Conservation (phyloP, 2,113 vertebrate species). For the Cardinalis cardinalis region DNA sequence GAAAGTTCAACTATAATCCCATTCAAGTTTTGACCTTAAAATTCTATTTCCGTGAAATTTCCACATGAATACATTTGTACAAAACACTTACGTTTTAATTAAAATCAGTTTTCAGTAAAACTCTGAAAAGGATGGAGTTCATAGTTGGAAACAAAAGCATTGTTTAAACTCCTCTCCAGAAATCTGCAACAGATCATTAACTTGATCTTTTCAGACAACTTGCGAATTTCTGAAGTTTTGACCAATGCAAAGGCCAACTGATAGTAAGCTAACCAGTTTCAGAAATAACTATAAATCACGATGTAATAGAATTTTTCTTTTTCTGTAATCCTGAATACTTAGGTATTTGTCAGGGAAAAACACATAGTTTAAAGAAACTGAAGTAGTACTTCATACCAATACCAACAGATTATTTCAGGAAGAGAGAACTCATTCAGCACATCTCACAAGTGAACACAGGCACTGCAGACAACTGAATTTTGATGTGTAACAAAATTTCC, state of each 20-base stretch:
- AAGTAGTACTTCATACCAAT: neutral
- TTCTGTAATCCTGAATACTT: neutral
- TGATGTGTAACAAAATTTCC: neutral
- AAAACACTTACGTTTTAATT: neutral
- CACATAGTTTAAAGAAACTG: neutral
- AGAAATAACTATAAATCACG: neutral
- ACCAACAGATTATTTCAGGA: neutral
- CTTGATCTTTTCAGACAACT: neutral
- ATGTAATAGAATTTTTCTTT: neutral
- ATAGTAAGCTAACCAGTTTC: neutral
- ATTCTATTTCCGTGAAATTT: neutral
- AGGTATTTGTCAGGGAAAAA: neutral
- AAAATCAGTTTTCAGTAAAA: neutral
- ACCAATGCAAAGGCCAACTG: neutral
- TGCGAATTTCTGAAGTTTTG: neutral
- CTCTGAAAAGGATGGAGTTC: neutral
- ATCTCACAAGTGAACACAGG: neutral
- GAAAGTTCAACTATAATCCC: constrained; percentile 28
- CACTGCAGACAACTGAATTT: neutral
- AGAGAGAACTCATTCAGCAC: neutral
- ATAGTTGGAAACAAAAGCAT: neutral
- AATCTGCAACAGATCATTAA: neutral
- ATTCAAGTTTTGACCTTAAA: constrained; percentile 20
- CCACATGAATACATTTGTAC: neutral
- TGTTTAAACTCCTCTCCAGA: neutral